Evolutionary conservation across 2,113 vertebrate genomes (phyloP), one percentile per base, ranked within the genome.

Genomic region (Panthera leo): DNA sequence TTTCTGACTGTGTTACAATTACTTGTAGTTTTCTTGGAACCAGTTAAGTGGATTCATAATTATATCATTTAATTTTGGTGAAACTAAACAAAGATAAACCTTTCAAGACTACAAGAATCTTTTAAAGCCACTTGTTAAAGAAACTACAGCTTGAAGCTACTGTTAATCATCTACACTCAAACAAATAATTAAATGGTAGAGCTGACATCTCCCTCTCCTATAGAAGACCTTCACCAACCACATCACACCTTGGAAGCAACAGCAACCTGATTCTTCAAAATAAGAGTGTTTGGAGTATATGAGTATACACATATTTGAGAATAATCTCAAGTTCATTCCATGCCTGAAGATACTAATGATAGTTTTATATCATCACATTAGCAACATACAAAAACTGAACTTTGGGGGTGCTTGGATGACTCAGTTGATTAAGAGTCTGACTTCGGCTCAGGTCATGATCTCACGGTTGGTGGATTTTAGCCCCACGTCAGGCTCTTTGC

Each of bases 141-240:
- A 51, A 91, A 89, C 58, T 92, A 92, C 10, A 55, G 12, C 71
- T 48, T 75, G 19, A 31, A 85, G 9, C 5, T 75, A 85, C 80
- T 71, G 58, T 27, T 55, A 75, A n/a, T 45, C 34, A 48, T 73
- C 67, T 27, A 83, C 31, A 75, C 12, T 86, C 65, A 79, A 75
- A 21, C 13, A 91, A 90, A 92, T 79, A 84, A 83, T 51, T 75
- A 94, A 92, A 92, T 23, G 29, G n/a, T 68, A 78, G 76, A 94
- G 53, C 10, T 48, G 7, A 85, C 11, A 85, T 53, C 45, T 92
- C 8, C n/a, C 8, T 58, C 14, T 70, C 31, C 31, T 68, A 51
- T 45, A 39, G 13, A 85, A 45, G 42, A n/a, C 82, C 6, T 36
- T 51, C 34, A 82, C 36, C 65, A 73, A 36, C 29, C 29, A 85